phyloP scores from a whole-genome alignment of 2,113 vertebrate genomes.

The Sylvietta virens region DNA sequence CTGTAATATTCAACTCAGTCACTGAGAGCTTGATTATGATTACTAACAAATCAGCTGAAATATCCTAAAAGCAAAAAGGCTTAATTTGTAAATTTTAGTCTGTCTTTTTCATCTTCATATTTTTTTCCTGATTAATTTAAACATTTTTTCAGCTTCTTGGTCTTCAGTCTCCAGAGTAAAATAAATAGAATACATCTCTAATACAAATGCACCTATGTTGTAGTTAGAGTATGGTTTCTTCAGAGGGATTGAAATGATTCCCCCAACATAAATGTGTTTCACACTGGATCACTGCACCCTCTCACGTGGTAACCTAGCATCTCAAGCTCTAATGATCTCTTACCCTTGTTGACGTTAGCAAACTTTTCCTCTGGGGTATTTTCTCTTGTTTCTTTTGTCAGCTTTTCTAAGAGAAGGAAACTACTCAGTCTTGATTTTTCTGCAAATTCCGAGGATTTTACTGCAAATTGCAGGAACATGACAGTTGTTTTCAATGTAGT shows the following conservation, averaged over 20 bases:
- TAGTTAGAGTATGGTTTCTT: constrained; percentile 42
- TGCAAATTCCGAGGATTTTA: constrained; percentile 22
- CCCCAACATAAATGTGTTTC: constrained; percentile 24
- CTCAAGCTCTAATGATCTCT: constrained; percentile 34
- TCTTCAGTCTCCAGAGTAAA: neutral
- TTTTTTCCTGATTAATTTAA: neutral
- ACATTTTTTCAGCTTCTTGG: neutral
- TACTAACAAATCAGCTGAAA: constrained; percentile 2
- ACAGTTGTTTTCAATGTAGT: constrained; percentile 4
- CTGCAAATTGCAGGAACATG: neutral
- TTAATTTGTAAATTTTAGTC: constrained; percentile 28
- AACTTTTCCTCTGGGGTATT: constrained; percentile 4
- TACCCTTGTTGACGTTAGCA: constrained; percentile 41
- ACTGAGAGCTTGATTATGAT: constrained; percentile 3
- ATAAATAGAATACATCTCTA: constrained; percentile 13
- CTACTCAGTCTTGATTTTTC: neutral
- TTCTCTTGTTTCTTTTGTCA: constrained; percentile 52
- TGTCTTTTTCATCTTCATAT: neutral
- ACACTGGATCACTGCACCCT: neutral
- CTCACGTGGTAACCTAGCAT: constrained; percentile 28
- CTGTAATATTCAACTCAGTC: neutral
- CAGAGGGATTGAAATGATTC: constrained; percentile 23
- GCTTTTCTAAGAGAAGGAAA: neutral
- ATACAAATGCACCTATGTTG: neutral
- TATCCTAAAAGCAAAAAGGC: neutral